phyloP scores from a whole-genome alignment of 2,797 vertebrate genomes.

The Catostomus latipinnis region DNA sequence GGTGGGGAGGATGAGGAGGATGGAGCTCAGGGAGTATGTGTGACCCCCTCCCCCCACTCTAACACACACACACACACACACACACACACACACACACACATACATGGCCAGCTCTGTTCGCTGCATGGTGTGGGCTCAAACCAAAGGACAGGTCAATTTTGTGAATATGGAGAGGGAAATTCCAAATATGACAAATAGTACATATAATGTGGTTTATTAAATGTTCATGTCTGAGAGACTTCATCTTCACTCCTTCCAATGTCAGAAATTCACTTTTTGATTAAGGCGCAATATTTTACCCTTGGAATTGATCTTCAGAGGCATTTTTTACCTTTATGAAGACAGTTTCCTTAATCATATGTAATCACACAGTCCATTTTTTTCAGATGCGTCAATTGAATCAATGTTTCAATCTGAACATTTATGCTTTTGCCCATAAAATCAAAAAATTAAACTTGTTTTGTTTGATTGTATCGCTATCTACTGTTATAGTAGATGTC shows the following conservation, averaged over 20 bases:
- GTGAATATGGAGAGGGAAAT: not conserved
- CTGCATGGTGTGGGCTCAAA: constrained; percentile 46
- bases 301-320: too few species aligned
- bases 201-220: constrained; percentile 2
- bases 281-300: too few species aligned
- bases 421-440: too few species aligned
- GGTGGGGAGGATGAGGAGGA: constrained; percentile 77
- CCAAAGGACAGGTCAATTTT: not conserved
- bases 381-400: too few species aligned
- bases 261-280: too few species aligned
- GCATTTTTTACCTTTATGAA: too few species aligned
- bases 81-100: constrained; percentile 1
- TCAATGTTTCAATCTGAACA: too few species aligned
- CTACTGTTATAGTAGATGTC: too few species aligned
- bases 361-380: too few species aligned
- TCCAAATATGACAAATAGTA: not conserved
- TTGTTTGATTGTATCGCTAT: too few species aligned
- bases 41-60: constrained; percentile 13
- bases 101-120: constrained; percentile 8
- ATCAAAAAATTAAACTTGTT: too few species aligned
- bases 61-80: constrained; percentile 42
- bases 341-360: too few species aligned
- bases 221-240: not conserved
- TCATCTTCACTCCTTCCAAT: not conserved
- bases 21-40: constrained; percentile 84